Conservation (phyloP, 2,888 invertebrate species). For the Galeruca laticollis region DNA sequence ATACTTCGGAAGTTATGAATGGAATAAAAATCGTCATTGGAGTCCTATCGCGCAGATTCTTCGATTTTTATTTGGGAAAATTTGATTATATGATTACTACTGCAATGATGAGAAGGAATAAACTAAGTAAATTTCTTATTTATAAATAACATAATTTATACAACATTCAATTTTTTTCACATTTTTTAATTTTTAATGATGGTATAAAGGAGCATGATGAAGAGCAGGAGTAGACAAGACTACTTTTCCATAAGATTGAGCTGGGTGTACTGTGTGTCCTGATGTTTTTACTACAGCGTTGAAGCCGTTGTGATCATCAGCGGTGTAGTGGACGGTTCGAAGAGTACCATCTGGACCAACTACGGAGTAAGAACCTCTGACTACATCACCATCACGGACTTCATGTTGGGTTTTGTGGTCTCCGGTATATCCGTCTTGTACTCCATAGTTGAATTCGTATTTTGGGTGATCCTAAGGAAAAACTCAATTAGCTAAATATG, state of each 20-base stretch:
- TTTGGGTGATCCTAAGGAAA: constrained; percentile 70
- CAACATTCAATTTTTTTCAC: no score
- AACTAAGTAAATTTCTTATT: no score
- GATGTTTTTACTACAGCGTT: constrained; percentile 58
- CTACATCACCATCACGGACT: constrained; percentile 70
- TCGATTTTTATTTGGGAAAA: no score
- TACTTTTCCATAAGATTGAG: constrained; percentile 34
- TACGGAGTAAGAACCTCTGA: constrained; percentile 68
- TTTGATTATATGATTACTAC: no score
- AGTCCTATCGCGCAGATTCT: no score
- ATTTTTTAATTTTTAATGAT: constrained; percentile 36
- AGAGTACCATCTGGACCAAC: constrained; percentile 70
- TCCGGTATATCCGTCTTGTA: constrained; percentile 72
- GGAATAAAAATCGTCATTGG: no score
- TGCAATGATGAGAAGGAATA: no score
- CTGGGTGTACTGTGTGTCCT: constrained; percentile 71
- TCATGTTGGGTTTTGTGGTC: constrained; percentile 68
- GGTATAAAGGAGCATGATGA: constrained; percentile 37
- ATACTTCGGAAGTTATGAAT: no score
- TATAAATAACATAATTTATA: background rate
- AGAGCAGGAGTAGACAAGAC: constrained; percentile 37
- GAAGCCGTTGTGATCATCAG: constrained; percentile 71
- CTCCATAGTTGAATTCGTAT: constrained; percentile 71
- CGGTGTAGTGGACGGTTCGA: constrained; percentile 71
- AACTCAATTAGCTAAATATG: no score